A percentile compares a stretch with the other conserved stretches of the same genome.
phyloP scores from a whole-genome alignment of 2,113 vertebrate species.

The Scopus umbretta region DNA sequence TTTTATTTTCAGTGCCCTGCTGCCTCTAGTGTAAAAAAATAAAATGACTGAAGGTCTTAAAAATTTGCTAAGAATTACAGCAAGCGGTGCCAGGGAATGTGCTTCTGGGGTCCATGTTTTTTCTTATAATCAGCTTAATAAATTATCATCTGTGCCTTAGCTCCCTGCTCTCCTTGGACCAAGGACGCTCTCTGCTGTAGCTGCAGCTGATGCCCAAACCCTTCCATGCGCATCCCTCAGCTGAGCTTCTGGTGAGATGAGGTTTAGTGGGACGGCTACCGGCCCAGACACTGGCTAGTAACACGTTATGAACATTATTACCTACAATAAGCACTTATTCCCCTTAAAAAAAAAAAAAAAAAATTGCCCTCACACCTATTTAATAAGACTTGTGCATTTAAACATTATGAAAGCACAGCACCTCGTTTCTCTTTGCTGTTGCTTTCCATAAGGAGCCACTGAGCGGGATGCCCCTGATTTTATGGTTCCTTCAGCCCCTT shows the following conservation, averaged over 20 bases:
- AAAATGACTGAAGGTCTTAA: neutral
- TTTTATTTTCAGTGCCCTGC: neutral
- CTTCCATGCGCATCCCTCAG: neutral
- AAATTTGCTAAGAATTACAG: neutral
- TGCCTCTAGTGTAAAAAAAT: neutral
- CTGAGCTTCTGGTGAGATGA: neutral
- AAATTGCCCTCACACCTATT: neutral
- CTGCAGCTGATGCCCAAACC: neutral
- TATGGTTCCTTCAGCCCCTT: neutral
- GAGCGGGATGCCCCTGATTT: neutral
- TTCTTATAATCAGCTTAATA: neutral
- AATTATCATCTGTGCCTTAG: neutral
- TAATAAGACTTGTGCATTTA: neutral
- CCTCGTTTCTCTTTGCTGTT: accelerated
- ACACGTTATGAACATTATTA: neutral
- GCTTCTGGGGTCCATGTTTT: neutral
- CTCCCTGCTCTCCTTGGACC: neutral
- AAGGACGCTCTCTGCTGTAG: neutral
- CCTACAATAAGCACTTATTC: neutral
- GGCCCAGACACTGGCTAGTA: neutral
- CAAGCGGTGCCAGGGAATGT: neutral
- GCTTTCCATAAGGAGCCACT: neutral
- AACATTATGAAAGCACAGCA: accelerated
- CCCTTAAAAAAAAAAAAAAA: neutral
- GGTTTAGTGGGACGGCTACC: neutral